A percentile compares a stretch with the other conserved stretches of the same genome.
phyloP scores from a whole-genome alignment of 2,888 invertebrate genomes.

The Ethmia dodecea region DNA sequence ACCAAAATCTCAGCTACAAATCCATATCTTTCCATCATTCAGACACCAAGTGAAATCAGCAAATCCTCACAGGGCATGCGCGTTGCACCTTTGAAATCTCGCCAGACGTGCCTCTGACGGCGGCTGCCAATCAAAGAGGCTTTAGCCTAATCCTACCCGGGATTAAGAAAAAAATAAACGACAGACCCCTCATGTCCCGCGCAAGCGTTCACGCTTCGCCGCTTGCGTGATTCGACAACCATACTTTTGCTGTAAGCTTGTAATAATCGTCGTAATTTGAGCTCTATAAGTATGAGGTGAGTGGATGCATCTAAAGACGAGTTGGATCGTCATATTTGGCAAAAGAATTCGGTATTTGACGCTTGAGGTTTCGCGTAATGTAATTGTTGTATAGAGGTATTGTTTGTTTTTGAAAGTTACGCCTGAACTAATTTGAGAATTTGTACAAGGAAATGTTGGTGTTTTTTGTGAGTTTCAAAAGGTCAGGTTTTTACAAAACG shows the following conservation, averaged over 20 bases:
- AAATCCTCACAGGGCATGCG: constrained; percentile 8
- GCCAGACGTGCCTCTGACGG: constrained; percentile 63
- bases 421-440: constrained; percentile 27
- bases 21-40: neutral
- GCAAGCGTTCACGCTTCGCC: constrained; percentile 70
- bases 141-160: constrained; percentile 72
- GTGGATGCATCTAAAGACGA: neutral
- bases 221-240: constrained; percentile 34
- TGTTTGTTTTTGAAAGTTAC: constrained; percentile 57
- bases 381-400: constrained; percentile 65
- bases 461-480: no score
- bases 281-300: no score
- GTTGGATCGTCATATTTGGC: neutral
- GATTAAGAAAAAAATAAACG: constrained; percentile 73
- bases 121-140: constrained; percentile 75
- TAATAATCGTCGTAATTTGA: constrained; percentile 16
- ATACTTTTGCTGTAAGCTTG: constrained; percentile 12
- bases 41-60: constrained; percentile 2
- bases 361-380: constrained; percentile 70
- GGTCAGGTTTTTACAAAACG: no score
- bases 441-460: no score
- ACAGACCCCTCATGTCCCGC: constrained; percentile 62
- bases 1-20: neutral
- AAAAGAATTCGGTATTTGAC: constrained; percentile 52
- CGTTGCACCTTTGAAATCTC: constrained; percentile 20